Evolutionary conservation across 1,140 invertebrate genomes (phyloP), one percentile per base, ranked within the genome.

Genomic region (Lordiphosa stackelbergi): DNA sequence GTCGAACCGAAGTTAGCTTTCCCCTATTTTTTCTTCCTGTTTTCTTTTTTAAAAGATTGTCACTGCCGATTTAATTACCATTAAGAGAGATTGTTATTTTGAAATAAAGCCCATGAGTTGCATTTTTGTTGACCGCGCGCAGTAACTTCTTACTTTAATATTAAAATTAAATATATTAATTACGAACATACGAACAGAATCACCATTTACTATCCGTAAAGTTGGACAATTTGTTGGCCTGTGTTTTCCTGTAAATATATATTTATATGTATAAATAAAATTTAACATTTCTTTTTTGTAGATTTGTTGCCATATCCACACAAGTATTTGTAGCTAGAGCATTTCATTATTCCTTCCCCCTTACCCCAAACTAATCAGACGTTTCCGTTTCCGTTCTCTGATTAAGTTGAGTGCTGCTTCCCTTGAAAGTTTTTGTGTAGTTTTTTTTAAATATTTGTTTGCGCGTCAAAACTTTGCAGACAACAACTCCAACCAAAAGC

Each of bases 331-430:
- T 49, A 49, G 47, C 34, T 49, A 49, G 8, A 49, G 10, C 28
- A 46, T 34, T 13, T 31, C 28, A 7, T 31, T 31, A 46, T 47
- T 13, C 35, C 13, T 16, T 12, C 5, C 10, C 12, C 16, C 47
- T 46, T 38, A 31, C 5, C 5, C 47, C 47, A 36, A 36, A n/a
- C 41, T 51, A 47, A 79, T 45, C 54, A 70, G 66, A 52, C 61
- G 57, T 79, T 72, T 79, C 74, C 75, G 71, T 81, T 79, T 55
- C 60, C 54, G 53, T 55, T 56, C 11, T 62, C 35, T 75, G 72
- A 81, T 81, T 72, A 83, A 53, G 43, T 72, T 77, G 77, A 81
- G 68, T 77, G 75, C 58, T 69, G 75, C 58, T 69, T 66, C 60
- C 56, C 41, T 58, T 45, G 40, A 59, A 64, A 61, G 48, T 64